These are phyloP conservation scores for Aegithalos caudatus DNA, from an alignment of 2,113 vertebrate genomes.

Conservation along the genomic window DNA sequence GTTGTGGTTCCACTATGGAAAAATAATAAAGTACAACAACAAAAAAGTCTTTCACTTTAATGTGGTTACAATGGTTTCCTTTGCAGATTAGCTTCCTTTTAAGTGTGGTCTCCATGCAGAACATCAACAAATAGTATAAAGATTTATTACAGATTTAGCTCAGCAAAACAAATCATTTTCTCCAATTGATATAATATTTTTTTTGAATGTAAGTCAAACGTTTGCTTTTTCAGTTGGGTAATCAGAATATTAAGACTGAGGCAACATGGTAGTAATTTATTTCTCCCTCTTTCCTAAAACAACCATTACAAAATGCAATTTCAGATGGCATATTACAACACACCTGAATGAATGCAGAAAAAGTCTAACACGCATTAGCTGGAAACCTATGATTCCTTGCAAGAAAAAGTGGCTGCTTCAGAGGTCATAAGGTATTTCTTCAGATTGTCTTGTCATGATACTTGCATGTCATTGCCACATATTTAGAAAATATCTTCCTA, in stretches of 20 bases:
- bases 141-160: background rate
- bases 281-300: background rate
- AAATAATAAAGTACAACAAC: constrained; percentile 3
- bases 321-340: background rate
- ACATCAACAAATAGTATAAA: background rate
- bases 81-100: background rate
- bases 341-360: background rate
- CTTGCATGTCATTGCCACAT: background rate
- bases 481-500: background rate
- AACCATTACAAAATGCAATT: background rate
- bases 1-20: constrained; percentile 1
- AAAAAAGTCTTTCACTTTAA: background rate
- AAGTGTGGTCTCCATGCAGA: constrained; percentile 29
- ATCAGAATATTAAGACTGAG: background rate
- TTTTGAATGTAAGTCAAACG: background rate
- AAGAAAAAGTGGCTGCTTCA: background rate
- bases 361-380: background rate
- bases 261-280: background rate
- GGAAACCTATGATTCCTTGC: background rate
- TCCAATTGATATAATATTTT: background rate
- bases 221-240: background rate
- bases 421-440: background rate
- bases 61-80: background rate
- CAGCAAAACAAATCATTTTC: background rate
- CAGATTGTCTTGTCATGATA: background rate